A percentile compares a stretch with the other conserved stretches of the same genome.
Conservation (phyloP, 2,113 vertebrate genomes). For the Baryphthengus martii region DNA sequence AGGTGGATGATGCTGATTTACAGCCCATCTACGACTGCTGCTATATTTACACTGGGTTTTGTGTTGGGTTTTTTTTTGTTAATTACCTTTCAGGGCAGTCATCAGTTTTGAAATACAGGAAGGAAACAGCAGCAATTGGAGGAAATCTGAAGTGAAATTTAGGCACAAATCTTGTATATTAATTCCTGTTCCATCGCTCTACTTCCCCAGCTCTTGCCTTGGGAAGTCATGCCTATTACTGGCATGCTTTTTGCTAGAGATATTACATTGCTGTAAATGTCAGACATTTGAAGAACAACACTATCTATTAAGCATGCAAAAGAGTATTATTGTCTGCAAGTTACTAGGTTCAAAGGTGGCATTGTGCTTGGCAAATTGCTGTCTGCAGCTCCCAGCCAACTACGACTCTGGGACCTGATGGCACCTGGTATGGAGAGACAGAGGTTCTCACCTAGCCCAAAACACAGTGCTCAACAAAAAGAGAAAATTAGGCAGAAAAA, state of each 20-base stretch:
- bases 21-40: not conserved
- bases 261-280: slow-evolving; percentile 23
- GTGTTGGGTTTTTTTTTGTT: not conserved
- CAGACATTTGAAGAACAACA: slow-evolving; percentile 47
- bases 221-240: not conserved
- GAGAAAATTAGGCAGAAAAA: not conserved
- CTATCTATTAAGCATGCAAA: slow-evolving; percentile 39
- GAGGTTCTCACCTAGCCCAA: not conserved
- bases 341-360: not conserved
- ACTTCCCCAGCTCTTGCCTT: not conserved
- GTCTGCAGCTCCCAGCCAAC: slow-evolving; percentile 10
- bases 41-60: not conserved
- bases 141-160: not conserved
- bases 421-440: not conserved
- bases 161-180: not conserved
- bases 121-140: not conserved
- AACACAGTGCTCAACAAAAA: not conserved
- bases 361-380: slow-evolving; percentile 2
- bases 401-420: not conserved
- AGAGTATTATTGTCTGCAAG: slow-evolving; percentile 24
- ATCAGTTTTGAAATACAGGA: slow-evolving; percentile 19
- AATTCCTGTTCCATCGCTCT: not conserved
- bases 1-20: slow-evolving; percentile 38
- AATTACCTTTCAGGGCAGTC: slow-evolving; percentile 26
- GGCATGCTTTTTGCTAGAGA: not conserved